These are phyloP conservation scores for Hoplodrina blanda DNA, from an alignment of 2,888 invertebrate species.

Conservation along the genomic window DNA sequence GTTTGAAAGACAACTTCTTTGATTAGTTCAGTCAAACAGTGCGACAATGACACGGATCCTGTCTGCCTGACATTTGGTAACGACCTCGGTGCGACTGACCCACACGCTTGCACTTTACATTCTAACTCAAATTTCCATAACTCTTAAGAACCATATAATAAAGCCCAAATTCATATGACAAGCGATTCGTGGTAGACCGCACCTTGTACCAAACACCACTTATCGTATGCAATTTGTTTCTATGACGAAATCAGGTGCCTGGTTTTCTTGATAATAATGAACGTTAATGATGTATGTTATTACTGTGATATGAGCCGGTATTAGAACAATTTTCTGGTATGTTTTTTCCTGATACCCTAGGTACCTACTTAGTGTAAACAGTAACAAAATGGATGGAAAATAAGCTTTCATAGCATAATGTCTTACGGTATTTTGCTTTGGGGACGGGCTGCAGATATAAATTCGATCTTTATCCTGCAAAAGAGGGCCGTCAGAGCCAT, in stretches of 20 bases:
- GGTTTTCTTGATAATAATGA: slow-evolving; percentile 51
- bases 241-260: slow-evolving; percentile 74
- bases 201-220: slow-evolving; percentile 74
- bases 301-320: slow-evolving; percentile 1
- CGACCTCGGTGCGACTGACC: slow-evolving; percentile 84
- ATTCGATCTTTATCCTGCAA: too few relatives aligned
- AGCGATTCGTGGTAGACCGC: slow-evolving; percentile 64
- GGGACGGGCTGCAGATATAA: too few relatives aligned
- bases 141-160: slow-evolving; percentile 64
- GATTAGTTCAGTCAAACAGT: slow-evolving; percentile 54
- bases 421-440: too few relatives aligned
- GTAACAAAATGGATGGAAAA: neutral
- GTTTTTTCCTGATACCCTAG: slow-evolving; percentile 1
- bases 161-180: slow-evolving; percentile 49
- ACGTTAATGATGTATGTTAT: slow-evolving; percentile 35
- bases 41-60: slow-evolving; percentile 81
- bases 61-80: slow-evolving; percentile 83
- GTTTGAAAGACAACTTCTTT: slow-evolving; percentile 35
- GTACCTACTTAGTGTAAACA: neutral
- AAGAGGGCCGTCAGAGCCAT: too few relatives aligned
- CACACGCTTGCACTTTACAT: slow-evolving; percentile 76
- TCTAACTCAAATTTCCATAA: slow-evolving; percentile 64
- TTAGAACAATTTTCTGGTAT: slow-evolving; percentile 6
- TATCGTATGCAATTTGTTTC: slow-evolving; percentile 78
- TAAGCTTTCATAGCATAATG: too few relatives aligned